Base-by-base conservation (phyloP, 2,888 invertebrate species). In the Chydorus sphaericus region DNA sequence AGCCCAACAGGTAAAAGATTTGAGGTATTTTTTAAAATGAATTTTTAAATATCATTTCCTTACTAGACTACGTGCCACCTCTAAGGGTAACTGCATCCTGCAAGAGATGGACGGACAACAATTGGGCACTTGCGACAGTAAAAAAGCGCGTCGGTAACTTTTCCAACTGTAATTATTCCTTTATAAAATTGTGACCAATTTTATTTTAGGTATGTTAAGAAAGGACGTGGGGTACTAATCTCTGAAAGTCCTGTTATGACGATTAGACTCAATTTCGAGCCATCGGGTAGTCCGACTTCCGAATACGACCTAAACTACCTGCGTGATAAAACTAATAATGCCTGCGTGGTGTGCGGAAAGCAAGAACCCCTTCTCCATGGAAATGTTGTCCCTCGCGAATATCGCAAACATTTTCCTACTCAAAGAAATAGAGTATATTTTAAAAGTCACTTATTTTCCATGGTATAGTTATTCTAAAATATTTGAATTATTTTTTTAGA, bases 351-450 rank as follows among this genome's bases (percentile, higher is more conserved):
- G 0, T 89, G 88, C 66, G 88, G 86, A 0, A 66, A 70, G 7
- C 69, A 69, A 0, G 77, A 84, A 61, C 78, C 80, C 0, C 83
- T 81, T 64, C 78, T 83, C 55, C 71, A 83, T 20, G 88, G 88
- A 69, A 83, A 84, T 62, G 77, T 89, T n/a, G 81, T 89, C 30
- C 88, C 88, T 0, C 75, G 81, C 57, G 87, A 89, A 68, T 89
- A 88, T 65, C 76, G 85, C 60, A 85, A 79, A 70, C 78, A 78
- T 61, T 84, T 85, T 62, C 84, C 84, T 51, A 73, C 81, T 81
- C 61, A 66, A 67, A 62, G 54, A 54, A 59, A 54, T 26, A 30
- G 50, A 29, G n/a, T n/a, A n/a, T n/a, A n/a, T n/a, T n/a, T n/a
- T n/a, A n/a, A n/a, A n/a, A n/a, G n/a, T n/a, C n/a, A n/a, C n/a